Evolutionary conservation across 2,113 vertebrate species (phyloP), one percentile per base, ranked within the genome.

Genomic region (Mormyrus iriodes): DNA sequence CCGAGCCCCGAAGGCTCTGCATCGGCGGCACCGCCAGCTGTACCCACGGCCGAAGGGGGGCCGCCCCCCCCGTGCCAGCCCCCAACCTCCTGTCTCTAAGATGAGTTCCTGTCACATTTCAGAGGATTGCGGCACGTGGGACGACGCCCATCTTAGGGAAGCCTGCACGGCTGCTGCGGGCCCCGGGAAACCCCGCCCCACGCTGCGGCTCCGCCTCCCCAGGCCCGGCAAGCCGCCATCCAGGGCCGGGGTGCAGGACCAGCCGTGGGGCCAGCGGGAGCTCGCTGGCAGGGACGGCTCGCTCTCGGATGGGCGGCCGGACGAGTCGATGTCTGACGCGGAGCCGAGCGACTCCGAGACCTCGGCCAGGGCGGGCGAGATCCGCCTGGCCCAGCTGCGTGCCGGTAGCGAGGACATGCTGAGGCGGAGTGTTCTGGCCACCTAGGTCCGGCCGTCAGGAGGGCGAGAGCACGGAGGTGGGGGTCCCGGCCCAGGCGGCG

Each of bases 261-360:
- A 92, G 7, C 88, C 49, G 27, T 88, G 88, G 27, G 91, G 88
- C n/a, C 42, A 89, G 83, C 85, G 12, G 21, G 31, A 48, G 58
- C 55, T 61, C 4, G 39, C 42, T 89, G 93, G n/a, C 90, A 96
- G 96, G 92, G 94, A 95, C 93, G 91, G 91, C n/a, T 91, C 96
- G 58, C 94, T 95, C 46, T 96, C 96, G 76, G 96, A 97, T 27
- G 52, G 95, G 0, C 97, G 97, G 93, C 96, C 97, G 51, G 97
- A 99, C 49, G 97, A 98, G 86, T 98, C 97, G 95, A 98, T 97
- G 94, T 97, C 97, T 0, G 98, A 99, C 2, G 97, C 95, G 0
- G 98, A 98, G 94, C 97, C 97, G 95, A 98, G 97, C 82, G 97
- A 98, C 94, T 96, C 95, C 0, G 97, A 98, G 4, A 92, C 92